Percentiles rank a stretch among this genome's conserved stretches.
Evolutionary conservation across 2,113 vertebrate species (phyloP).

Genomic region (Arizona elegans): DNA sequence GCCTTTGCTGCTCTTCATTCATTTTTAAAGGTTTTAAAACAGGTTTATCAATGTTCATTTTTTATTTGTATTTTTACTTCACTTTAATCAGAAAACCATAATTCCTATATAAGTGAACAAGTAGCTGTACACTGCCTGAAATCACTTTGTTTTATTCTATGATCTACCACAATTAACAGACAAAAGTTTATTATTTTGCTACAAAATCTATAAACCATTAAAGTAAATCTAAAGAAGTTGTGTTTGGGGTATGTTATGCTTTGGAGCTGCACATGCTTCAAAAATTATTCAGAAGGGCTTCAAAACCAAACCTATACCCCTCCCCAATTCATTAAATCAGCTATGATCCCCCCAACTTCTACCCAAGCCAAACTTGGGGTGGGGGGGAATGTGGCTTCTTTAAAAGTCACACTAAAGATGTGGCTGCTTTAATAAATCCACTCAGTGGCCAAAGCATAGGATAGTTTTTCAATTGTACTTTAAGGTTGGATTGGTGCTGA

Average conservation of each 20-base stretch:
- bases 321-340: not conserved
- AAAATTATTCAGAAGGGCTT: not conserved
- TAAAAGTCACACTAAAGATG: not conserved
- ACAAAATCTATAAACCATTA: not conserved
- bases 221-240: not conserved
- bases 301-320: not conserved
- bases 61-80: not conserved
- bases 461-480: not conserved
- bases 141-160: not conserved
- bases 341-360: not conserved
- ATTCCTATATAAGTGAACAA: not conserved
- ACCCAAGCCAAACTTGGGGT: not conserved
- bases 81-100: not conserved
- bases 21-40: not conserved
- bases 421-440: not conserved
- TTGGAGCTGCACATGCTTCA: not conserved
- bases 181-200: not conserved
- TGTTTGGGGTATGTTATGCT: not conserved
- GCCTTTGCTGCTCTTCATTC: not conserved
- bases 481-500: not conserved
- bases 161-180: not conserved
- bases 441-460: not conserved
- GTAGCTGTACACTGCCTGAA: not conserved
- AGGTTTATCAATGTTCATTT: not conserved
- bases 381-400: not conserved